Evolutionary conservation across 1,140 invertebrate genomes (phyloP).

Genomic region (Aphelenchoides besseyi): DNA sequence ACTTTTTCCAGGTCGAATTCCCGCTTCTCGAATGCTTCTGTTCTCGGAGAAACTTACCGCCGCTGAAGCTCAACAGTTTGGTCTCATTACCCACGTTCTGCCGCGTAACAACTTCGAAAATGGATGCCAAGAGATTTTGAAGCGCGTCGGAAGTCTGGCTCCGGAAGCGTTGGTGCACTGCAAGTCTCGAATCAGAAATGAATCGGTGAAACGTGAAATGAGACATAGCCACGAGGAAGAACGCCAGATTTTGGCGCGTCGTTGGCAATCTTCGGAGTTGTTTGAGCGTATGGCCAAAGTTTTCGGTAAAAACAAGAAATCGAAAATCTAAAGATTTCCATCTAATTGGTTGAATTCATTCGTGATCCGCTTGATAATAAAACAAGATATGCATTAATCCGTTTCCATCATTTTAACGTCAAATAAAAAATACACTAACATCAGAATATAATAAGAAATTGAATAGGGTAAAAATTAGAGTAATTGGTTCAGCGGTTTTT

Average conservation of each 20-base stretch:
- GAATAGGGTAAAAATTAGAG: too few species aligned
- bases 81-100: slow-evolving; percentile 21
- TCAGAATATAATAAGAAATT: too few species aligned
- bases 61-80: slow-evolving; percentile 70
- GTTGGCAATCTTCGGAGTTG: not conserved
- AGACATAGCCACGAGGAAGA: slow-evolving; percentile 15
- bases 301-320: slow-evolving; percentile 2
- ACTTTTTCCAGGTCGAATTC: too few species aligned
- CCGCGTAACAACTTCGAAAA: slow-evolving; percentile 7
- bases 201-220: slow-evolving; percentile 4
- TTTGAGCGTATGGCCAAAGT: slow-evolving; percentile 13
- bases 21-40: slow-evolving; percentile 71
- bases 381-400: too few species aligned
- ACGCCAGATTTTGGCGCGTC: not conserved
- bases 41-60: slow-evolving; percentile 76
- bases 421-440: too few species aligned
- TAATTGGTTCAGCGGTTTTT: too few species aligned
- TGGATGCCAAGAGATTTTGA: not conserved
- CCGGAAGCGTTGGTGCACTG: slow-evolving; percentile 15
- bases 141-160: slow-evolving; percentile 14
- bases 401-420: too few species aligned
- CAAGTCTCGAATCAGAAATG: slow-evolving; percentile 20
- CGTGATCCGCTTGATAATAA: too few species aligned
- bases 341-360: not conserved
- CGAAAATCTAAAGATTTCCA: not conserved